Percentiles rank a stretch among this genome's conserved stretches.
phyloP scores from a whole-genome alignment of 2,113 vertebrate species.

The Aegotheles bennettii region DNA sequence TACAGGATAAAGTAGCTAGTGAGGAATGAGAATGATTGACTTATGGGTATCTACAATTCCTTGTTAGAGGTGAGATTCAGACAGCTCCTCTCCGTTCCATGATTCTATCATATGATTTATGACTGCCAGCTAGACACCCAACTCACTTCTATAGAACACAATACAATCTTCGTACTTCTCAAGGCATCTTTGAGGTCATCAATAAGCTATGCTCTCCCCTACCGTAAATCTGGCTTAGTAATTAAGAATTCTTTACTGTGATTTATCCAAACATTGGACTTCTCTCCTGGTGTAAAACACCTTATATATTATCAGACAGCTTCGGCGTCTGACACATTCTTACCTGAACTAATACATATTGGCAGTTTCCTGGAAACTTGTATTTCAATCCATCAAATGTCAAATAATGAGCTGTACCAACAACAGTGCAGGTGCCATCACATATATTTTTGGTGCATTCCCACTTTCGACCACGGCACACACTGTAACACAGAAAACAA shows the following conservation, averaged over 20 bases:
- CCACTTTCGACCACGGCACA: conserved; percentile 88
- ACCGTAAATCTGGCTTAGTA: background rate
- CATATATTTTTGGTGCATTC: conserved; percentile 83
- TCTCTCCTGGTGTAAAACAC: background rate
- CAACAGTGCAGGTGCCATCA: conserved; percentile 81
- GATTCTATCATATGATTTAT: background rate
- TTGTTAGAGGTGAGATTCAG: background rate
- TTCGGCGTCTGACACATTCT: background rate
- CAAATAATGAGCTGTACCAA: conserved; percentile 88
- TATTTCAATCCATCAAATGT: conserved; percentile 92
- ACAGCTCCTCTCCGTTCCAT: background rate
- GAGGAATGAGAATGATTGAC: background rate
- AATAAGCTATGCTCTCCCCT: background rate
- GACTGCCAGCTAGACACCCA: background rate
- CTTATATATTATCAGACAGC: background rate
- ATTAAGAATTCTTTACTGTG: background rate
- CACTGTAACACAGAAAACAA: conserved; percentile 60
- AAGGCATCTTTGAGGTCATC: background rate
- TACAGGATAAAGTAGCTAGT: background rate
- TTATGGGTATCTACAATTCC: background rate
- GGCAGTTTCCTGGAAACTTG: conserved; percentile 88
- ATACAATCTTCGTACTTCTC: background rate
- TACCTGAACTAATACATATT: conserved; percentile 93
- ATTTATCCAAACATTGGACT: background rate
- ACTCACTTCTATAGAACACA: background rate